A percentile compares a stretch with the other conserved stretches of the same genome.
These are phyloP conservation scores for Melanotaenia boesemani DNA, from an alignment of 2,797 vertebrate species.

Conservation along the genomic window DNA sequence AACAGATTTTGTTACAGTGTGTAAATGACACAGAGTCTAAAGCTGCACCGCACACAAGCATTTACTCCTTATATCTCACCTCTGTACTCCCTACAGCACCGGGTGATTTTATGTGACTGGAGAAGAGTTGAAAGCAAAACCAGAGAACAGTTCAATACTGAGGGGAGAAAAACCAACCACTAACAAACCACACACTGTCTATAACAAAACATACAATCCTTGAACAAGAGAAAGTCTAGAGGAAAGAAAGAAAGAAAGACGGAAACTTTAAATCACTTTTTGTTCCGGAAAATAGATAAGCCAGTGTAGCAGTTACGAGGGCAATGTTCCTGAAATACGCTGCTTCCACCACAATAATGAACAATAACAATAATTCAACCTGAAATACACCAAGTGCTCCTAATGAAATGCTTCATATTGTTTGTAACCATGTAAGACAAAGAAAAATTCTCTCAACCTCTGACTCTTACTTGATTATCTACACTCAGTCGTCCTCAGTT, in stretches of 20 bases:
- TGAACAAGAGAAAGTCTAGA: slow-evolving; percentile 13
- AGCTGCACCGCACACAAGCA: not conserved
- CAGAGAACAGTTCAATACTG: slow-evolving; percentile 27
- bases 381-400: slow-evolving; percentile 48
- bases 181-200: slow-evolving; percentile 14
- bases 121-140: slow-evolving; percentile 29
- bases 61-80: slow-evolving; percentile 12
- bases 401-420: slow-evolving; percentile 61
- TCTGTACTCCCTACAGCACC: slow-evolving; percentile 1
- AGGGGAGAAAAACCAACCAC: slow-evolving; percentile 19
- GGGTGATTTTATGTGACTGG: slow-evolving; percentile 13
- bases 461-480: slow-evolving; percentile 1
- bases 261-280: slow-evolving; percentile 46
- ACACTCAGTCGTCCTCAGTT: not conserved
- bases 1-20: not conserved
- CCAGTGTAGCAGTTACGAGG: slow-evolving; percentile 45
- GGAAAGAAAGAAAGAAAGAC: not conserved
- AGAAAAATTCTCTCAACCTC: slow-evolving; percentile 24
- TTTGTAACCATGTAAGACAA: slow-evolving; percentile 40
- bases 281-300: slow-evolving; percentile 49
- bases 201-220: slow-evolving; percentile 29
- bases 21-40: not conserved
- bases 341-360: slow-evolving; percentile 40
- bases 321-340: slow-evolving; percentile 48
- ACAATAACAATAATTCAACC: slow-evolving; percentile 42